Evolutionary conservation across 2,113 vertebrate species (phyloP), one percentile per base, ranked within the genome.

Genomic region (Arothron firmamentum): DNA sequence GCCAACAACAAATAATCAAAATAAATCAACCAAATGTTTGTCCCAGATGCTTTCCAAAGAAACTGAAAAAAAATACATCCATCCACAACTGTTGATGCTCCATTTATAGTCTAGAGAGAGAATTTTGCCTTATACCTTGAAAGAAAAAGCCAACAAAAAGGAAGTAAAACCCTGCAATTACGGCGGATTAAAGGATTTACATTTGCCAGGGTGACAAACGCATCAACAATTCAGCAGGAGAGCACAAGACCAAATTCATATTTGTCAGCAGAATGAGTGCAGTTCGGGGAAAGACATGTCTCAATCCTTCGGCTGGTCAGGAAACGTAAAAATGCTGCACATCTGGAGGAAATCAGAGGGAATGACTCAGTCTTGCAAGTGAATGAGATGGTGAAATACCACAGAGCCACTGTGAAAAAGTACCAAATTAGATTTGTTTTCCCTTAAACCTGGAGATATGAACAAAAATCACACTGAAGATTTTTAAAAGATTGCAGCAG

Each of bases 271-370:
- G 56, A 85, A 78, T 52, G 62, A 71, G 13, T 41, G 70, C 43
- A 62, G 52, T 2, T 50, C 16, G 55, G 59, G 68, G 63, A 74
- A 48, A 78, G 78, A 74, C 72, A 81, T 88, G 80, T 87, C 82
- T 83, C 83, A 87, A 88, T 86, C 67, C 70, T 17, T 54, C 60
- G 65, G 70, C 74, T 48, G 23, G 23, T 79, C 79, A 88, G 78
- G 84, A 88, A 87, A 79, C 65, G 73, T 84, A 80, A 83, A 38
- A 83, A 62, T 73, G 43, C 46, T 67, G 82, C 84, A 87, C 86
- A 88, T 87, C 88, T 89, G 88, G 86, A 88, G 88, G 85, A 89
- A 87, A 89, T 89, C 83, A 89, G 52, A n/a, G 65, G 60, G 74
- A 79, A 83, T 88, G 86, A 88, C 59, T 89, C 88, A 88, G 84